Conservation (phyloP, 2,888 invertebrate genomes). For the Agrochola lychnidis region DNA sequence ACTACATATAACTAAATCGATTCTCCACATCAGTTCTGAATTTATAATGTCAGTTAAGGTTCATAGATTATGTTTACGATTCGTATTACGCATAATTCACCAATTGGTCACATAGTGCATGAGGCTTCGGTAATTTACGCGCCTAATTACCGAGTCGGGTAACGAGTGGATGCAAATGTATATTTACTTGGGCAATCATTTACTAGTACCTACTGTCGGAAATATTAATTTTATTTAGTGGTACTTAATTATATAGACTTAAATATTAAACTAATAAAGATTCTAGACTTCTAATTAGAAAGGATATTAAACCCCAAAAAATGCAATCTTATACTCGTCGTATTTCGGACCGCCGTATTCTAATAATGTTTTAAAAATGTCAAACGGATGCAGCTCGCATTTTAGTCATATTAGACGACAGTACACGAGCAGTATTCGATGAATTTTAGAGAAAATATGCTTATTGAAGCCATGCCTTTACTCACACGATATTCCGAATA, state of each 20-base stretch:
- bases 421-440: slow-evolving; percentile 31
- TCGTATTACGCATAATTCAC: slow-evolving; percentile 56
- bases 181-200: slow-evolving; percentile 49
- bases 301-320: slow-evolving; percentile 1
- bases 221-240: slow-evolving; percentile 11
- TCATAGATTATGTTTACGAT: slow-evolving; percentile 59
- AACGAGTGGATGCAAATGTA: slow-evolving; percentile 57
- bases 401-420: slow-evolving; percentile 25
- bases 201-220: neutral
- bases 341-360: slow-evolving; percentile 11
- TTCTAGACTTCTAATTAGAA: neutral
- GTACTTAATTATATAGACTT: too few relatives aligned
- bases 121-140: slow-evolving; percentile 55
- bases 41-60: slow-evolving; percentile 43
- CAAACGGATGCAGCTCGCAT: slow-evolving; percentile 48
- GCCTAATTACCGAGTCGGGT: slow-evolving; percentile 59
- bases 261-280: neutral
- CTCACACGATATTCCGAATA: slow-evolving; percentile 46
- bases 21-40: slow-evolving; percentile 31
- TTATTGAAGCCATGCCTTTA: slow-evolving; percentile 35
- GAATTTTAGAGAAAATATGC: slow-evolving; percentile 49
- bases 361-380: slow-evolving; percentile 44
- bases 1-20: slow-evolving; percentile 19
- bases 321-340: neutral
- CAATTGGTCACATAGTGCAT: slow-evolving; percentile 43